Base-by-base conservation (phyloP, 2,888 invertebrate genomes). In the Himalopsyche anomala region DNA sequence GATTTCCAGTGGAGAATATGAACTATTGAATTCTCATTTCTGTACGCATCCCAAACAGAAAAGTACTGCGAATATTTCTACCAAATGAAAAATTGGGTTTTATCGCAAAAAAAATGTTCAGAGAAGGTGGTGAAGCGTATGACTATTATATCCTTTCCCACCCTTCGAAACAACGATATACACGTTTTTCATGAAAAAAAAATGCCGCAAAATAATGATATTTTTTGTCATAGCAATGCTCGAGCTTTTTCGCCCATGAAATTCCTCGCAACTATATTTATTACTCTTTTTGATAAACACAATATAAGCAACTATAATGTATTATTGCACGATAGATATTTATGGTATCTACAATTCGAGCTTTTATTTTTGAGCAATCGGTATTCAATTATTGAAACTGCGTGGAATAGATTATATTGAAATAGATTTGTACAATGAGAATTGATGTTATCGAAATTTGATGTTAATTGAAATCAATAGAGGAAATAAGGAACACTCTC, bases 71-170 rank as follows among this genome's bases (percentile, higher is more conserved):
- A 87, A 83, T 81, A 83, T 40, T 83, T 81, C 81, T 87, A 83
- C 79, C 84, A 87, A 86, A 82, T 74, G 82, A 85, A 85, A 87
- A 87, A 85, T 74, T 74, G 80, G 28, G 81, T 79, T 79, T 82
- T 84, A 82, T 82, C 51, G 82, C 56, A 56, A 74, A 82, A n/a
- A 40, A 81, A 56, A 28, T 81, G 62, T 80, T 83, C 55, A 38
- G 56, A 12, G 15, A 81, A 80, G 54, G 80, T 81, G 62, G 45
- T 74, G 81, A 84, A 51, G 81, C 86, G 84, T 79, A 83, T 79
- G 80, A 85, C 85, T 83, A 82, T 85, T 74, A 74, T 79, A 51
- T 69, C 69, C 42, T 54, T 54, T 36, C 74, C 38, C 9, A 42
- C 28, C 45, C 74, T 38, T 74, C 74, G 36, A 12, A 74, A 74